Evolutionary conservation across 2,113 vertebrate genomes (phyloP).

Genomic region (Lepidothrix coronata): DNA sequence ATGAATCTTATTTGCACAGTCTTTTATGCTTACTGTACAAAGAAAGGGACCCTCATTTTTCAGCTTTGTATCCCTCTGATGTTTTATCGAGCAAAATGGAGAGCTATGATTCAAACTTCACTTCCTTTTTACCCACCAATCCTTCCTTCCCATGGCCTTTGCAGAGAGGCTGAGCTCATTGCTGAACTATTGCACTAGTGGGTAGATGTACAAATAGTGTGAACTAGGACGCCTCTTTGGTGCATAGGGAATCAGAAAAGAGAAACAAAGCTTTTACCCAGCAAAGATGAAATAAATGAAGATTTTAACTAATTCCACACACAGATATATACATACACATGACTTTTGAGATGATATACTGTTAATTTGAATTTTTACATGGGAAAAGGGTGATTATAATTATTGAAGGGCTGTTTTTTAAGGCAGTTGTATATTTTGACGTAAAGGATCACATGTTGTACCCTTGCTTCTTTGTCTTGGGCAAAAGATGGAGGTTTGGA

Average conservation of each 20-base stretch:
- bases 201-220: background rate
- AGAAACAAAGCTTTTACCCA: background rate
- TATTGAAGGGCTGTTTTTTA: background rate
- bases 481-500: background rate
- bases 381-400: background rate
- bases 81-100: background rate
- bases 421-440: background rate
- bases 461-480: background rate
- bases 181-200: background rate
- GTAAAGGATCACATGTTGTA: background rate
- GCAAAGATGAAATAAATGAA: background rate
- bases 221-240: background rate
- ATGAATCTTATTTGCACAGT: background rate
- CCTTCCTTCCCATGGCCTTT: background rate
- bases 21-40: background rate
- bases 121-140: background rate
- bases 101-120: background rate
- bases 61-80: background rate
- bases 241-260: background rate
- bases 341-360: background rate
- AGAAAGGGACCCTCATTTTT: background rate
- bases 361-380: background rate
- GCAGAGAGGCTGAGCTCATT: background rate
- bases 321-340: accelerated
- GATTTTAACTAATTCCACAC: background rate